Conservation (phyloP, 2,113 vertebrate species). For the Myiopsitta monachus region DNA sequence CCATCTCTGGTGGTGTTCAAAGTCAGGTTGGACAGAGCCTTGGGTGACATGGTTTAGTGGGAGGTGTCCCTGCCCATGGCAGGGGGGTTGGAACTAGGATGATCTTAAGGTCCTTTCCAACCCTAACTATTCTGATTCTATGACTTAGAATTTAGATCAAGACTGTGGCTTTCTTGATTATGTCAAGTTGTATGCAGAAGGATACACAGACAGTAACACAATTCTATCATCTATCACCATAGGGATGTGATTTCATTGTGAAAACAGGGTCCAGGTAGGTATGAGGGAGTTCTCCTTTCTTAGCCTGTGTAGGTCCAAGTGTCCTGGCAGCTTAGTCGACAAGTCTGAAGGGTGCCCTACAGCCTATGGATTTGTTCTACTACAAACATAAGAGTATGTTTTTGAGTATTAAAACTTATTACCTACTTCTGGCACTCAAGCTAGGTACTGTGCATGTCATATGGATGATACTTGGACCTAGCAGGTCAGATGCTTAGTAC, state of each 20-base stretch:
- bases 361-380: not conserved
- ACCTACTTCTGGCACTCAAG: not conserved
- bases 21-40: not conserved
- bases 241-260: not conserved
- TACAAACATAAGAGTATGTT: not conserved
- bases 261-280: not conserved
- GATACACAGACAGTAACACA: not conserved
- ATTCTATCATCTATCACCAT: not conserved
- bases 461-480: accelerated
- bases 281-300: not conserved
- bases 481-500: not conserved
- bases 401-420: not conserved
- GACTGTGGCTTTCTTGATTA: not conserved
- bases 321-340: not conserved
- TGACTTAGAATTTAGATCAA: not conserved
- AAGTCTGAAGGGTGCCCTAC: not conserved
- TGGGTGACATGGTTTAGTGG: not conserved
- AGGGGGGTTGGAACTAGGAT: not conserved
- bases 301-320: not conserved
- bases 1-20: not conserved
- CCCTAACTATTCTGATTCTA: not conserved
- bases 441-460: accelerated
- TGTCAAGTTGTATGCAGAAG: not conserved
- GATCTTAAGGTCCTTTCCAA: not conserved
- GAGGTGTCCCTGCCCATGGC: not conserved